phyloP scores from a whole-genome alignment of 2,113 vertebrate genomes.

The Sciurus niger region DNA sequence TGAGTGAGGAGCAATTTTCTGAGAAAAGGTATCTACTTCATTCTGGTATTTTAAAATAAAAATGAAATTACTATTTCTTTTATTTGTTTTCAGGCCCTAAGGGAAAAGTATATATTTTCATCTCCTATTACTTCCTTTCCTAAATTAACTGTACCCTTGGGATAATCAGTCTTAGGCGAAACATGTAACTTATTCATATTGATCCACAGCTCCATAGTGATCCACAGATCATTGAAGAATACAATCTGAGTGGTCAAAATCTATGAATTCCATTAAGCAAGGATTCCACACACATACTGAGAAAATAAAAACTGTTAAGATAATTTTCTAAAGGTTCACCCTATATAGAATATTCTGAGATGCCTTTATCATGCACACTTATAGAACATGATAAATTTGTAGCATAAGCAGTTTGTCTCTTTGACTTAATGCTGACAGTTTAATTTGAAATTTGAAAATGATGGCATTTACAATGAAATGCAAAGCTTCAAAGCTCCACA shows the following conservation, averaged over 20 bases:
- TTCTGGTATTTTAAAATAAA: slow-evolving; percentile 60
- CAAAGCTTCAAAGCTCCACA: slow-evolving; percentile 66
- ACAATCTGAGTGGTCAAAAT: background rate
- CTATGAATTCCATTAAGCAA: background rate
- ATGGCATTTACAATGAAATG: slow-evolving; percentile 66
- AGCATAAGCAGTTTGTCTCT: slow-evolving; percentile 65
- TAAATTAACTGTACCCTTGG: slow-evolving; percentile 70
- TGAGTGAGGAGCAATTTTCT: background rate
- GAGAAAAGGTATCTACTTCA: background rate
- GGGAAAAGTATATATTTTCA: slow-evolving; percentile 21
- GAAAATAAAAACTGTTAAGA: slow-evolving; percentile 23
- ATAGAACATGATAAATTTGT: slow-evolving; percentile 50
- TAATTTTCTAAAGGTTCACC: slow-evolving; percentile 22
- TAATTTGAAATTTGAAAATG: slow-evolving; percentile 77
- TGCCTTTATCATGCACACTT: background rate
- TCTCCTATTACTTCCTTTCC: slow-evolving; percentile 51
- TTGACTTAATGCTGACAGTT: slow-evolving; percentile 73
- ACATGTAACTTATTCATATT: slow-evolving; percentile 54
- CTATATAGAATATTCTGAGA: slow-evolving; percentile 31
- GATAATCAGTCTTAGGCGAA: slow-evolving; percentile 46
- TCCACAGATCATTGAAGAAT: background rate
- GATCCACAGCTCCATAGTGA: background rate
- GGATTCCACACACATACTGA: background rate
- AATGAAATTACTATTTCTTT: slow-evolving; percentile 32
- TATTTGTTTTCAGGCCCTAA: background rate